phyloP scores from a whole-genome alignment of 2,113 vertebrate genomes.

The Cariama cristata region DNA sequence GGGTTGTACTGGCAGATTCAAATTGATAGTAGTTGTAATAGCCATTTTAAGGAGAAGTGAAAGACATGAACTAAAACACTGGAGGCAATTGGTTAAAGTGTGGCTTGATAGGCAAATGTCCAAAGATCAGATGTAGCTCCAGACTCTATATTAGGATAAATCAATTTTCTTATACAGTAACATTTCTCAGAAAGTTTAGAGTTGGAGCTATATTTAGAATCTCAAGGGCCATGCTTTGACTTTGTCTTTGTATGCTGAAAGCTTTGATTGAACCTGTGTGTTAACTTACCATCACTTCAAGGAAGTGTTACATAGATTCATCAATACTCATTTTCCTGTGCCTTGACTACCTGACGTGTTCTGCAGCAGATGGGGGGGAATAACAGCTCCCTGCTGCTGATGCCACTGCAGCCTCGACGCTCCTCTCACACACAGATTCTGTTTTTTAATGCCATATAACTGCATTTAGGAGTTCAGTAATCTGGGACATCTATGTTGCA shows the following conservation, averaged over 20 bases:
- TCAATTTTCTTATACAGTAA: background rate
- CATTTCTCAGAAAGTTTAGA: background rate
- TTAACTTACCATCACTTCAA: constrained; percentile 35
- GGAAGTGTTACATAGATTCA: constrained; percentile 36
- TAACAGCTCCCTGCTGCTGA: constrained; percentile 18
- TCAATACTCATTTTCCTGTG: constrained; percentile 6
- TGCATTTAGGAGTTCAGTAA: background rate
- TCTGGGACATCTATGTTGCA: background rate
- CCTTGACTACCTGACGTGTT: constrained; percentile 3
- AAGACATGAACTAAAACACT: background rate
- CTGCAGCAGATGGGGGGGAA: background rate
- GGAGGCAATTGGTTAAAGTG: background rate
- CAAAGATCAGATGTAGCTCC: background rate
- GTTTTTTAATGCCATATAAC: background rate
- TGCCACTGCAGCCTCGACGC: background rate
- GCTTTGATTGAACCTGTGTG: constrained; percentile 12
- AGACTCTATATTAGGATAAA: background rate
- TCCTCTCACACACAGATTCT: background rate
- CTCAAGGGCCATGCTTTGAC: constrained; percentile 13
- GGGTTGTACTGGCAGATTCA: background rate
- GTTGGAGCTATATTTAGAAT: constrained; percentile 24
- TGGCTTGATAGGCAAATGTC: background rate
- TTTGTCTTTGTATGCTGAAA: constrained; percentile 13
- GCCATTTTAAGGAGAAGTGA: background rate
- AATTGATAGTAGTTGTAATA: background rate